These are phyloP conservation scores for Crocidura indochinensis DNA, from an alignment of 2,797 vertebrate genomes.

Conservation along the genomic window DNA sequence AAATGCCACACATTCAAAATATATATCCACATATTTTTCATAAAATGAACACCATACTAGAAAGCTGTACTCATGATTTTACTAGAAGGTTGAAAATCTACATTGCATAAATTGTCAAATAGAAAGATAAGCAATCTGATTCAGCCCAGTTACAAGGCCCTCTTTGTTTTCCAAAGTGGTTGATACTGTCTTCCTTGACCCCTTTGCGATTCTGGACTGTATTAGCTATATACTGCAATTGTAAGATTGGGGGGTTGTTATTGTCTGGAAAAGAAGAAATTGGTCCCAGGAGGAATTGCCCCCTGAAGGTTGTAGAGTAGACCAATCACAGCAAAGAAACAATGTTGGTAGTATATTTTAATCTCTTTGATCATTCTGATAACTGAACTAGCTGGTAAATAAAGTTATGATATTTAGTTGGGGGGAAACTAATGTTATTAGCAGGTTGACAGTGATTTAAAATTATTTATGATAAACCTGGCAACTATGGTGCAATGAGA, in stretches of 20 bases:
- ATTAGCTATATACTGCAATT: too few relatives aligned
- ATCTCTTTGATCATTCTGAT: not conserved
- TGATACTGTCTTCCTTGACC: too few relatives aligned
- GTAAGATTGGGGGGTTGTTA: too few relatives aligned
- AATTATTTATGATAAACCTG: not conserved
- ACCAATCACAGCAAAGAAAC: not conserved
- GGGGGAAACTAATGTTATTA: not conserved
- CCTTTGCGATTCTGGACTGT: too few relatives aligned
- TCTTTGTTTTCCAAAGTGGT: too few relatives aligned
- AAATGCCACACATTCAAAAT: not conserved
- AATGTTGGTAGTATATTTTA: not conserved
- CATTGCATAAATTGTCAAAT: not conserved
- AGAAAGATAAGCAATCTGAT: not conserved
- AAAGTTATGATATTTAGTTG: not conserved
- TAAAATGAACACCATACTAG: conserved; percentile 6
- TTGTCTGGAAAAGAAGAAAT: too few relatives aligned
- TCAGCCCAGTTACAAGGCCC: too few relatives aligned
- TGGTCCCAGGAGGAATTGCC: too few relatives aligned
- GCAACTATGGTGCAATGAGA: not conserved
- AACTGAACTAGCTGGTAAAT: not conserved
- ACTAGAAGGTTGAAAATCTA: not conserved
- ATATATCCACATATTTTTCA: not conserved
- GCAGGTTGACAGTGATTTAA: not conserved
- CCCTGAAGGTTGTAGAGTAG: too few relatives aligned
- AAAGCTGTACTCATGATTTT: not conserved